Conservation (phyloP, 2,888 invertebrate genomes). For the Lordiphosa andalusiaca region DNA sequence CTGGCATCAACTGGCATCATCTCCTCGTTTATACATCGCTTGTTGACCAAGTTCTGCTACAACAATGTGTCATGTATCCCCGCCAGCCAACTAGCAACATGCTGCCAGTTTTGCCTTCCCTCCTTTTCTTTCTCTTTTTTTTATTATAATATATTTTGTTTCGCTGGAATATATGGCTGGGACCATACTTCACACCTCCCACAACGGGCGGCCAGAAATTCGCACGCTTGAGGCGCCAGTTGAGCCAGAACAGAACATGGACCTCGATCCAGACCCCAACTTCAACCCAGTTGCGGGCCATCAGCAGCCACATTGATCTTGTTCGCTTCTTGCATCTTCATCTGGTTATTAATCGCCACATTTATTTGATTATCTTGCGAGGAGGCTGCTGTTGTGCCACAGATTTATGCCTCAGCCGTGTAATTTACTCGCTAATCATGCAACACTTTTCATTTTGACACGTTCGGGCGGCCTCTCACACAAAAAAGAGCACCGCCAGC, state of each 20-base stretch:
- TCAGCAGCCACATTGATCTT: constrained; percentile 47
- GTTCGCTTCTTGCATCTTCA: constrained; percentile 59
- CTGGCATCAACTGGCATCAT: constrained; percentile 20
- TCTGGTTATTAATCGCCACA: constrained; percentile 70
- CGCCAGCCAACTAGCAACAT: constrained; percentile 48
- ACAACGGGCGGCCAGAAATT: constrained; percentile 48
- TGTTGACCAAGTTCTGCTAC: constrained; percentile 66
- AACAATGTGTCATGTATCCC: constrained; percentile 64
- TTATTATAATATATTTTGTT: constrained; percentile 3
- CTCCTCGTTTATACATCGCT: constrained; percentile 25
- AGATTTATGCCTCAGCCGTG: constrained; percentile 63
- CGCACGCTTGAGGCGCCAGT: constrained; percentile 61
- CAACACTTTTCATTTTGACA: constrained; percentile 77
- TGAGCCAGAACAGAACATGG: constrained; percentile 35
- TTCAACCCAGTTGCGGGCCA: constrained; percentile 28
- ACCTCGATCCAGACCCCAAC: constrained; percentile 20
- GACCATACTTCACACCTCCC: constrained; percentile 62
- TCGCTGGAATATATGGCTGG: constrained; percentile 12
- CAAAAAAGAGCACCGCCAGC: constrained; percentile 61
- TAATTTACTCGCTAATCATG: constrained; percentile 77
- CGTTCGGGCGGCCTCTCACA: constrained; percentile 61
- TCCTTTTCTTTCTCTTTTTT: constrained; percentile 1
- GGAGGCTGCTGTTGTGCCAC: constrained; percentile 16
- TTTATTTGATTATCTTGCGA: constrained; percentile 71
- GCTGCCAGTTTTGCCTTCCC: constrained; percentile 21